Conservation (phyloP, 2,797 vertebrate genomes). For the Darevskia mixta region DNA sequence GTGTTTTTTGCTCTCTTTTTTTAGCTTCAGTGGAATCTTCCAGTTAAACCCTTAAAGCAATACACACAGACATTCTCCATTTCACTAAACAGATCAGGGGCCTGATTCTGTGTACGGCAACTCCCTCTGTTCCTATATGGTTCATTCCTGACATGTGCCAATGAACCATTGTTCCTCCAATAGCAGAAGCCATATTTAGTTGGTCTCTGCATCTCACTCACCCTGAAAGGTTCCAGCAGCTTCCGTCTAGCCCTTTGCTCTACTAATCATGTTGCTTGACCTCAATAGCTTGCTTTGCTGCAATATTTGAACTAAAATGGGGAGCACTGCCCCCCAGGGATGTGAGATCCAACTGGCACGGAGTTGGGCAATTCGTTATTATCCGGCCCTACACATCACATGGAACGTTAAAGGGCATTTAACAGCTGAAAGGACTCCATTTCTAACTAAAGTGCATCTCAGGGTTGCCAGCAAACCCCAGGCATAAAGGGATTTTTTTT, state of each 20-base stretch:
- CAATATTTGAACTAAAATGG: slow-evolving; percentile 7
- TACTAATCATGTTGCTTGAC: slow-evolving; percentile 36
- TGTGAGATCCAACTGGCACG: slow-evolving; percentile 6
- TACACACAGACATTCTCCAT: too few species aligned
- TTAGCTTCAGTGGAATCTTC: too few species aligned
- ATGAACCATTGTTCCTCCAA: too few species aligned
- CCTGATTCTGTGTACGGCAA: too few species aligned
- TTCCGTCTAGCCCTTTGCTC: slow-evolving; percentile 37
- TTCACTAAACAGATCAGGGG: too few species aligned
- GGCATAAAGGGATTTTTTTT: slow-evolving; percentile 44
- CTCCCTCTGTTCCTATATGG: too few species aligned
- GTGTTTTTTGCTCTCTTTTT: too few species aligned
- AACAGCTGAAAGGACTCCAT: slow-evolving; percentile 45
- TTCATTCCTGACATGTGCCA: neutral
- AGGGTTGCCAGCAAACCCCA: slow-evolving; percentile 32
- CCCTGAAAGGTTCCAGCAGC: neutral
- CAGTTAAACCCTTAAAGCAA: too few species aligned
- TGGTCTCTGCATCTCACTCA: neutral
- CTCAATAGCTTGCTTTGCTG: slow-evolving; percentile 7
- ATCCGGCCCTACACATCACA: neutral
- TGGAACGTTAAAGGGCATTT: slow-evolving; percentile 60
- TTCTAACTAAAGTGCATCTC: slow-evolving; percentile 55
- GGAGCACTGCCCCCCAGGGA: neutral
- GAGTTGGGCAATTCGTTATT: slow-evolving; percentile 18
- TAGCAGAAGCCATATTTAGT: neutral